These are phyloP conservation scores for Drosophila bipectinata DNA, from an alignment of 1,140 invertebrate genomes.

Conservation along the genomic window DNA sequence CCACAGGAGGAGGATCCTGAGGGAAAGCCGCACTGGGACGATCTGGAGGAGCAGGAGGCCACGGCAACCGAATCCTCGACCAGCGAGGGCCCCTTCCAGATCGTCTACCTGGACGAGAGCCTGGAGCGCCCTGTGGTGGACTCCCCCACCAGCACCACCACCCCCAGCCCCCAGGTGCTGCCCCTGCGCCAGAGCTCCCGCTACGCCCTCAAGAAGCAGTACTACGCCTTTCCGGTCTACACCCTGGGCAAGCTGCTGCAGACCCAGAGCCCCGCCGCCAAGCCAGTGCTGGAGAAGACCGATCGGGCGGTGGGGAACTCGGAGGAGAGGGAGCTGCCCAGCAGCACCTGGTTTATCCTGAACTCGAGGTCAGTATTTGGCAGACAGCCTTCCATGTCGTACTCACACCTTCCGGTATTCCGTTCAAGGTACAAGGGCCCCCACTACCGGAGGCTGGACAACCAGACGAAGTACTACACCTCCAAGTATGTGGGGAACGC, in stretches of 20 bases:
- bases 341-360: slow-evolving; percentile 72
- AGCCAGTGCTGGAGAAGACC: slow-evolving; percentile 14
- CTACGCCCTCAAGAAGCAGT: slow-evolving; percentile 59
- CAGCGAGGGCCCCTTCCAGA: slow-evolving; percentile 44
- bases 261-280: background rate
- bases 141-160: slow-evolving; percentile 14
- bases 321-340: slow-evolving; percentile 6
- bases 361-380: slow-evolving; percentile 65
- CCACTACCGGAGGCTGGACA: slow-evolving; percentile 20
- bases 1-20: background rate
- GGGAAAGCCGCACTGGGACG: background rate
- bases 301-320: slow-evolving; percentile 17
- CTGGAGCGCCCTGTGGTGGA: slow-evolving; percentile 41
- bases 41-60: slow-evolving; percentile 1
- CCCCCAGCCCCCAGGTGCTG: background rate
- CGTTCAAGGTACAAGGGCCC: slow-evolving; percentile 64
- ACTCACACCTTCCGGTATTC: background rate
- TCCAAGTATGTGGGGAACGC: slow-evolving; percentile 57
- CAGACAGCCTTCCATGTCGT: no score
- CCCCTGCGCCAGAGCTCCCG: slow-evolving; percentile 57
- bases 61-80: slow-evolving; percentile 12
- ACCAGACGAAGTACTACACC: slow-evolving; percentile 56
- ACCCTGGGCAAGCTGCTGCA: slow-evolving; percentile 69
- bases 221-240: slow-evolving; percentile 73
- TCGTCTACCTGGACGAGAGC: slow-evolving; percentile 71